Evolutionary conservation across 2,113 vertebrate species (phyloP).

Genomic region (Eira barbara): DNA sequence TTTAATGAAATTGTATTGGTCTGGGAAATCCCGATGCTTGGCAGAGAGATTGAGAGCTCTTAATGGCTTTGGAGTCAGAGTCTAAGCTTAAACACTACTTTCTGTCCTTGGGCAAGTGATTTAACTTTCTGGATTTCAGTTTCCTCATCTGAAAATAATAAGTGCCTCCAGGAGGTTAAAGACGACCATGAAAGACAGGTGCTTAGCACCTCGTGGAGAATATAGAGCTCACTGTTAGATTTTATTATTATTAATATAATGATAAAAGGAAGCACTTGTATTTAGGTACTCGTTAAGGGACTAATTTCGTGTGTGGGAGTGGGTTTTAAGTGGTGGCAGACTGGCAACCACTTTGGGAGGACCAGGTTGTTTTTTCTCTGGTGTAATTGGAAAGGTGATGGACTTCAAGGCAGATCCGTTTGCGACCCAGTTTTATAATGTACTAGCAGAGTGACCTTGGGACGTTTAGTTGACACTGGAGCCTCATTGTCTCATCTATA

Average conservation of each 20-base stretch:
- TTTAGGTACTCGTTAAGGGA: not conserved
- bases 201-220: not conserved
- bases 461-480: not conserved
- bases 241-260: not conserved
- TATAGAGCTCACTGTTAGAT: not conserved
- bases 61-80: not conserved
- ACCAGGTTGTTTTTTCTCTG: not conserved
- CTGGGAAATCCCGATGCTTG: not conserved
- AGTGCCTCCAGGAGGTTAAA: not conserved
- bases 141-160: slow-evolving; percentile 4
- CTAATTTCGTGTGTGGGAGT: not conserved
- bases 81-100: not conserved
- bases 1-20: not conserved
- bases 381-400: not conserved
- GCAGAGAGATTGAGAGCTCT: not conserved
- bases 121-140: not conserved
- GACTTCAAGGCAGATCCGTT: not conserved
- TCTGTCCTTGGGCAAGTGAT: not conserved
- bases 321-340: not conserved
- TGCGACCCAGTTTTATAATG: not conserved
- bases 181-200: not conserved
- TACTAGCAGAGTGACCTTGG: not conserved
- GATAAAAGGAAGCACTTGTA: not conserved
- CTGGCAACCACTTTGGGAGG: not conserved
- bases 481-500: not conserved